Percentiles rank a stretch among this genome's conserved stretches.
These are phyloP conservation scores for Yponomeuta malinellus DNA, from an alignment of 2,888 invertebrate genomes.

Conservation along the genomic window DNA sequence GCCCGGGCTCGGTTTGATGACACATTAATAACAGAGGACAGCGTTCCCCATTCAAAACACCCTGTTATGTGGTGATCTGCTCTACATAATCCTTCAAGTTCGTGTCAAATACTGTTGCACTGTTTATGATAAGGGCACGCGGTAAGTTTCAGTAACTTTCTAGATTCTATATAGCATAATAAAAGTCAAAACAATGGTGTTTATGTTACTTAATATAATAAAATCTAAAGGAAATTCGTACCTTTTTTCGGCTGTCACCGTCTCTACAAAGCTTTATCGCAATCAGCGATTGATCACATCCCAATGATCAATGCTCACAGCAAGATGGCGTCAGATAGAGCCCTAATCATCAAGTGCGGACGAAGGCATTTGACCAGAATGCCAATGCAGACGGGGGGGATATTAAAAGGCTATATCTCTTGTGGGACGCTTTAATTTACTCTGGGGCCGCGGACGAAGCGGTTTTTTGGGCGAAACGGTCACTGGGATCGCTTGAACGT, in stretches of 20 bases:
- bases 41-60: background rate
- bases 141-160: too few species aligned
- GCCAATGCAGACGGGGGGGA: slow-evolving; percentile 31
- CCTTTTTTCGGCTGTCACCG: too few species aligned
- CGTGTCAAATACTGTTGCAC: too few species aligned
- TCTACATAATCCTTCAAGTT: too few species aligned
- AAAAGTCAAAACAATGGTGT: too few species aligned
- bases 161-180: too few species aligned
- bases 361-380: slow-evolving; percentile 25
- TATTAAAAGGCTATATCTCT: slow-evolving; percentile 63
- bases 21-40: slow-evolving; percentile 26
- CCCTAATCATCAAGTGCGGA: slow-evolving; percentile 10
- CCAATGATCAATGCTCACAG: background rate
- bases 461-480: background rate
- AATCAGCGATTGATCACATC: background rate
- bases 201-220: too few species aligned
- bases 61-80: too few species aligned
- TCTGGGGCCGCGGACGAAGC: slow-evolving; percentile 11
- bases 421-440: slow-evolving; percentile 34
- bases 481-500: background rate
- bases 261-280: background rate
- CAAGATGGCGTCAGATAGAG: slow-evolving; percentile 9
- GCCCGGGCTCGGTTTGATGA: slow-evolving; percentile 42
- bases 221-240: too few species aligned
- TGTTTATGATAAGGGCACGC: too few species aligned